A percentile compares a stretch with the other conserved stretches of the same genome.
Conservation (phyloP, 2,888 invertebrate species). For the Quadriops clusia region DNA sequence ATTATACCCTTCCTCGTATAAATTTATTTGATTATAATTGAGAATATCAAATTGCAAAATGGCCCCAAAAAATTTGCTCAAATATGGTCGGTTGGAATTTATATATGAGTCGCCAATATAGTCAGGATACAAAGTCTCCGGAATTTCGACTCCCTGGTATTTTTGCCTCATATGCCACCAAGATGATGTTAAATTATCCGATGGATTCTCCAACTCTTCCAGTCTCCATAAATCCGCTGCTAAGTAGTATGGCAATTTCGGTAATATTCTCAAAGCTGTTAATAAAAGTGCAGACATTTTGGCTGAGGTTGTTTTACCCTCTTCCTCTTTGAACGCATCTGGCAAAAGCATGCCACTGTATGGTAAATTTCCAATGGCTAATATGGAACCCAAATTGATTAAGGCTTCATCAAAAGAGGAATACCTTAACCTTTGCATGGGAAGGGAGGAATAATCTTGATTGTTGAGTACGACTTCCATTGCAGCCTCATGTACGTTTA, state of each 20-base stretch:
- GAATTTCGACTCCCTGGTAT: conserved; percentile 32
- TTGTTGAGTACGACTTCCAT: conserved; percentile 23
- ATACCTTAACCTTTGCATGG: conserved; percentile 24
- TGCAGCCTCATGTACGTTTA: conserved; percentile 43
- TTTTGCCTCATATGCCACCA: conserved; percentile 42
- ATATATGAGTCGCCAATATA: conserved; percentile 42
- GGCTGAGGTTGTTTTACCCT: conserved; percentile 35
- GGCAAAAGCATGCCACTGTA: conserved; percentile 38
- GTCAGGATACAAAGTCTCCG: conserved; percentile 39
- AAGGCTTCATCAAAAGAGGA: conserved; percentile 44
- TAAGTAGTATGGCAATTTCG: conserved; percentile 45
- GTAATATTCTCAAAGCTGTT: conserved; percentile 43
- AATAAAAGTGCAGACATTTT: conserved; percentile 42
- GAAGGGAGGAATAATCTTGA: conserved; percentile 22
- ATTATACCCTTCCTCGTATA: conserved; percentile 15
- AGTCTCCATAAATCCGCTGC: conserved; percentile 46
- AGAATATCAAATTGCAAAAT: conserved; percentile 47
- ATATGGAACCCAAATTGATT: conserved; percentile 40
- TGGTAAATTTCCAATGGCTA: conserved; percentile 42
- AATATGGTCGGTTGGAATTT: conserved; percentile 43
- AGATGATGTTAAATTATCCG: conserved; percentile 19
- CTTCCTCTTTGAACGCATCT: conserved; percentile 32
- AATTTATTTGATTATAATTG: conserved; percentile 26
- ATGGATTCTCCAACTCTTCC: conserved; percentile 24
- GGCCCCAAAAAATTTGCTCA: conserved; percentile 46